phyloP scores from a whole-genome alignment of 2,888 invertebrate genomes.

The Stenoptilia bipunctidactyla region DNA sequence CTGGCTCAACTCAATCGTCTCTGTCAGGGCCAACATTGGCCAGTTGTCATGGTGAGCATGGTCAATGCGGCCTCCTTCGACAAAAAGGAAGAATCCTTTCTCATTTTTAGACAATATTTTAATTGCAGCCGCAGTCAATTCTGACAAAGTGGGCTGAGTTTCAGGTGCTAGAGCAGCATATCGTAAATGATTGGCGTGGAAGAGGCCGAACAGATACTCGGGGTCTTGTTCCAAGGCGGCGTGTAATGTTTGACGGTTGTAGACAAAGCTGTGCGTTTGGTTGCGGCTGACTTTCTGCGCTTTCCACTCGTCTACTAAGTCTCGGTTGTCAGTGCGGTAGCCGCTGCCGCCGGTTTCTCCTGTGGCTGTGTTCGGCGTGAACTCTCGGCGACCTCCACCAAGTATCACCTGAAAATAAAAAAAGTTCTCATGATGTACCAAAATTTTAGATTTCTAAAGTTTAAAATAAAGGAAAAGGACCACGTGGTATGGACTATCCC shows the following conservation, averaged over 20 bases:
- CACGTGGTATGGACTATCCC: too few species aligned
- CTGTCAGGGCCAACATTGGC: constrained; percentile 73
- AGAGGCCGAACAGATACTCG: constrained; percentile 59
- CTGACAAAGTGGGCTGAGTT: constrained; percentile 72
- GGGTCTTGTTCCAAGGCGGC: constrained; percentile 39
- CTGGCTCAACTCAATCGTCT: constrained; percentile 74
- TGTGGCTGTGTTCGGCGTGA: constrained; percentile 43
- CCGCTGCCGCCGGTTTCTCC: constrained; percentile 58
- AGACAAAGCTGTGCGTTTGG: constrained; percentile 44
- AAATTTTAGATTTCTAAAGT: too few species aligned
- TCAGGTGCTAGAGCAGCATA: constrained; percentile 41
- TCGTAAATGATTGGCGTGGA: constrained; percentile 53
- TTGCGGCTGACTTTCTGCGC: constrained; percentile 27
- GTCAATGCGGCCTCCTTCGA: constrained; percentile 76
- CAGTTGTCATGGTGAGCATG: constrained; percentile 73
- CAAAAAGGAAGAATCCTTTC: constrained; percentile 81
- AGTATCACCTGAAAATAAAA: constrained; percentile 35
- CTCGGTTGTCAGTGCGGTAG: constrained; percentile 61
- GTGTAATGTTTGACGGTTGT: constrained; percentile 54
- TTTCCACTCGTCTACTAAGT: constrained; percentile 74
- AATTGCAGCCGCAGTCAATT: constrained; percentile 72
- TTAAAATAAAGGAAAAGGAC: too few species aligned
- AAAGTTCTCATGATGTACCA: constrained; percentile 6
- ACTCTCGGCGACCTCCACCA: constrained; percentile 70
- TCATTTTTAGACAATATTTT: constrained; percentile 72